Base-by-base conservation (phyloP, 2,888 invertebrate species). In the Netelia inedita region DNA sequence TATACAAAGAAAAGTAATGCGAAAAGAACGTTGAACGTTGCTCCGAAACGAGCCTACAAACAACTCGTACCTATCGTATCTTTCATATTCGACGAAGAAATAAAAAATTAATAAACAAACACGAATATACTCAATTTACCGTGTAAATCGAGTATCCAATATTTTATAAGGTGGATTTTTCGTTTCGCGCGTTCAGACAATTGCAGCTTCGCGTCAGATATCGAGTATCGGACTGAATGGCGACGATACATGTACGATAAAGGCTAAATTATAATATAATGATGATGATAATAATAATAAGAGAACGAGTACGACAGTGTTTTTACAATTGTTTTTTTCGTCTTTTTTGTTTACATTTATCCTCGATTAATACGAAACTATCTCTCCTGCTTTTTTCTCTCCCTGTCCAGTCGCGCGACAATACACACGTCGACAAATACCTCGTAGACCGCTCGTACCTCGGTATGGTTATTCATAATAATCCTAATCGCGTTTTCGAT, bases 131-230 rank as follows among this genome's bases (percentile, higher is more conserved):
- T 66, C 71, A 46, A 59, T 65, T 71, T 79, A 74, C 19, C 28
- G 61, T 74, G 75, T 55, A 75, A 79, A 85, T 80, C 43, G 50
- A 65, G 68, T 80, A 80, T 85, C 63, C 80, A 86, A 86, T 85
- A 86, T 86, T 85, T 85, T 80, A 41, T 65, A 76, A 85, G 43
- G 81, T 68, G 75, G 59, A 82, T 82, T 79, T 82, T 71, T 79
- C 14, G 53, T 79, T 41, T 75, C 72, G 65, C 72, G 66, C 46
- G 35, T 68, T 61, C 35, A 35, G 46, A 11, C 6, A 46, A 14
- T 46, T 14, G 14, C 46, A 46, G 46, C 11, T 14, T 46, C 11
- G 46, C 46, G 14, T 10, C 14, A 14, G 10, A 14, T 46, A 3
- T 46, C 1, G 11, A 46, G 11, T 46, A 46, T 14, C 14, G 46